Base-by-base conservation (phyloP, 2,113 vertebrate genomes). In the Archilochus colubris region DNA sequence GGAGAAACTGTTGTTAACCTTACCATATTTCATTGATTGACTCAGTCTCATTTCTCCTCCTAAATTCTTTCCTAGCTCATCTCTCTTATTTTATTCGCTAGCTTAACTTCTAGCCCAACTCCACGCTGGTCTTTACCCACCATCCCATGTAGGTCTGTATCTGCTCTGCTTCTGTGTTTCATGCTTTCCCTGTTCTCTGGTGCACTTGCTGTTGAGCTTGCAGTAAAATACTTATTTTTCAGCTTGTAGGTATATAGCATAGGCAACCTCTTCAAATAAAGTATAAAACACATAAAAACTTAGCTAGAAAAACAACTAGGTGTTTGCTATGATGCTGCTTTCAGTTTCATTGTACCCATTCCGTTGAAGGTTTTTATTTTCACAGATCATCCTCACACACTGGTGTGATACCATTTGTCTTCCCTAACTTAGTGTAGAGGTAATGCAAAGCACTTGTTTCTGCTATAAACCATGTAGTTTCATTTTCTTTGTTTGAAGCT, bases 401-500 rank as follows among this genome's bases (percentile, higher is more conserved):
- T 67, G 15, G 7, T 46, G 20, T 62, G 14, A 58, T 33, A 53
- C 9, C 6, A 16, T 66, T 89, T 91, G 14, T 64, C 23, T 17
- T 36, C 18, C 23, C n/a, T 76, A 67, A 66, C 31, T 77, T 51
- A 66, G 46, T 78, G 25, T 36, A 91, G 46, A 92, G 12, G 10
- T 62, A 50, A 18, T n/a, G 46, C 5, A 54, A 94, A 94, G 18
- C n/a, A 67, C 25, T 80, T 36, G 16, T 10, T 92, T 89, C 70
- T 91, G 15, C 25, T 67, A 7, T 51, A 88, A 80, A 38, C 40
- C 1, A 59, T 54, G 7, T 69, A 22, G 63, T 85, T 72, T 69
- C 20, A 55, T 58, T 91, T 85, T 21, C 33, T 85, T 92, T 89
- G 43, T 93, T 67, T 64, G 59, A 91, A 88, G 38, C 14, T 76